Conservation (phyloP, 2,113 vertebrate species). For the Aegotheles bennettii region DNA sequence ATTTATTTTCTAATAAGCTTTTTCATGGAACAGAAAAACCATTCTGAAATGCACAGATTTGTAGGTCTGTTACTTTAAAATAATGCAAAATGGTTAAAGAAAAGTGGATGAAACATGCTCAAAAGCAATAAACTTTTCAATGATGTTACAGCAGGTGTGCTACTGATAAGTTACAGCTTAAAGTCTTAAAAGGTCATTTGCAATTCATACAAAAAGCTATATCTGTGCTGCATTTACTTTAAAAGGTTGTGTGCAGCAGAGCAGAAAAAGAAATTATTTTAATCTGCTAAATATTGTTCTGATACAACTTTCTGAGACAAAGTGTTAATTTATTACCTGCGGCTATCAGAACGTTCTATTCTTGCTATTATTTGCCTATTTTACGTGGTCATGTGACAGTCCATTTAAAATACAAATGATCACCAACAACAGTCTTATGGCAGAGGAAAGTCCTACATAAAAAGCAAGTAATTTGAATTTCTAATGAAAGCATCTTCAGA, state of each 20-base stretch:
- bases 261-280: slow-evolving; percentile 67
- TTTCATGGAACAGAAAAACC: background rate
- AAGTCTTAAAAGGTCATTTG: slow-evolving; percentile 64
- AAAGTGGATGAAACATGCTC: background rate
- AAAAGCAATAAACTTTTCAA: slow-evolving; percentile 7
- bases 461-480: slow-evolving; percentile 1
- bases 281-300: slow-evolving; percentile 47
- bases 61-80: background rate
- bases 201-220: slow-evolving; percentile 51
- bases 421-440: background rate
- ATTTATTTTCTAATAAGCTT: background rate
- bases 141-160: background rate
- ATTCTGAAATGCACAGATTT: background rate
- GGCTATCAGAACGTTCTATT: background rate
- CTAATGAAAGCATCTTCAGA: slow-evolving; percentile 6
- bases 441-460: background rate
- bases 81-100: background rate
- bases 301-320: slow-evolving; percentile 41
- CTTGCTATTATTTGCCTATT: slow-evolving; percentile 35
- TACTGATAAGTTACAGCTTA: slow-evolving; percentile 20
- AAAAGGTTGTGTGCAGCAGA: slow-evolving; percentile 62
- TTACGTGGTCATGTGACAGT: background rate
- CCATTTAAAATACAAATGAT: slow-evolving; percentile 20
- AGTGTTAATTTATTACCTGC: slow-evolving; percentile 6
- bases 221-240: slow-evolving; percentile 25